Percentiles rank a stretch among this genome's conserved stretches.
Evolutionary conservation across 2,797 vertebrate species (phyloP).

Genomic region (Malacoctenus gilli): DNA sequence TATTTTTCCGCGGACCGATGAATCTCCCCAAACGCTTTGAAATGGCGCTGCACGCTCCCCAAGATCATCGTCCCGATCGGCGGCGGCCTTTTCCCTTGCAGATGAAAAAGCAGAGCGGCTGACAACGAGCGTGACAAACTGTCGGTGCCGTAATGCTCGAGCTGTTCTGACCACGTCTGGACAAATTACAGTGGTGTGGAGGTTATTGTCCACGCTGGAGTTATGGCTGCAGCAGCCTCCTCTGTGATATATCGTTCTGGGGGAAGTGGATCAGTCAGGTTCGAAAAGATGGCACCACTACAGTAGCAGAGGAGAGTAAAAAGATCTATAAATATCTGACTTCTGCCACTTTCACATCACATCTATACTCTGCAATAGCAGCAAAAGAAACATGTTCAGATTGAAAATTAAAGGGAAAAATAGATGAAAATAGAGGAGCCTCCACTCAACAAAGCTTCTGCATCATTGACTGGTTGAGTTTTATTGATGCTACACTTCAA

Average conservation of each 20-base stretch:
- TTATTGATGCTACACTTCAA: slow-evolving; percentile 63
- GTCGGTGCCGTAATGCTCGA: slow-evolving; percentile 42
- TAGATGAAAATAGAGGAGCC: too few species aligned
- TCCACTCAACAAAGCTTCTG: too few species aligned
- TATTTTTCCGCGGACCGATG: slow-evolving; percentile 77
- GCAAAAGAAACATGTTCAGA: slow-evolving; percentile 1
- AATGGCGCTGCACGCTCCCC: slow-evolving; percentile 73
- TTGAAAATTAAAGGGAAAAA: too few species aligned
- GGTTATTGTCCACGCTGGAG: slow-evolving; percentile 70
- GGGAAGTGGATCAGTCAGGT: slow-evolving; percentile 39
- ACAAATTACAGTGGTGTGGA: slow-evolving; percentile 68
- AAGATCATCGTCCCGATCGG: slow-evolving; percentile 46
- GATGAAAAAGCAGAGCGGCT: slow-evolving; percentile 69
- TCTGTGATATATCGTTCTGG: slow-evolving; percentile 56
- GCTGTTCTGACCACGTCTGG: slow-evolving; percentile 55
- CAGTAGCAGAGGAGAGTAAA: slow-evolving; percentile 8
- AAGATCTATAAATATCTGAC: background rate
- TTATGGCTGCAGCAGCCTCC: slow-evolving; percentile 57
- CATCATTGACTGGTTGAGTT: slow-evolving; percentile 30
- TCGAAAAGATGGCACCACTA: slow-evolving; percentile 34
- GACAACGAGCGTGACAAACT: slow-evolving; percentile 70
- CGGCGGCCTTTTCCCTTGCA: slow-evolving; percentile 66
- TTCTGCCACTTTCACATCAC: background rate
- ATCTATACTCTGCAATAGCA: slow-evolving; percentile 3
- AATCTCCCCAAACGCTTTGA: slow-evolving; percentile 71